A percentile compares a stretch with the other conserved stretches of the same genome.
Evolutionary conservation across 37 sponge, comb jelly and placozoan species (phyloP).

Genomic region (Haliclona indistincta): DNA sequence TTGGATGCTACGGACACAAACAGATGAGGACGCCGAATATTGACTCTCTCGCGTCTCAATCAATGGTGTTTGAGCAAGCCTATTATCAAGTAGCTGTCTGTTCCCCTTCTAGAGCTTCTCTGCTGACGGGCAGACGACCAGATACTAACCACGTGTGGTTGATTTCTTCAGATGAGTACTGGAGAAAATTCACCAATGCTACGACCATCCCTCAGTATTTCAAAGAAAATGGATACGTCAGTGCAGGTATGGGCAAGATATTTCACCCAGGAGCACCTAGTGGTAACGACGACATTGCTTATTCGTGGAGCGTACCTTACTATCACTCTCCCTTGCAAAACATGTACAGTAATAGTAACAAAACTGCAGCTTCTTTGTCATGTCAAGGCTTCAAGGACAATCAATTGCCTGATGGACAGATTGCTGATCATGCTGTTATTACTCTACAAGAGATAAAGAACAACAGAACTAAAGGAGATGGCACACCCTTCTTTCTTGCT

Average conservation of each 20-base stretch:
- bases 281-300: conserved; percentile 36
- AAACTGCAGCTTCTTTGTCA: conserved; percentile 13
- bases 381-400: conserved; percentile 21
- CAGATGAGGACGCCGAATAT: conserved; percentile 30
- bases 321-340: background rate
- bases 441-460: conserved; percentile 10
- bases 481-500: conserved; percentile 50
- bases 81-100: conserved; percentile 54
- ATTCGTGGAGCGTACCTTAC: conserved; percentile 27
- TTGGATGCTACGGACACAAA: conserved; percentile 35
- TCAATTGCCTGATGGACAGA: conserved; percentile 34
- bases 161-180: conserved; percentile 42
- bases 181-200: conserved; percentile 36
- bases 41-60: conserved; percentile 39
- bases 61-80: conserved; percentile 51
- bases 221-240: conserved; percentile 58
- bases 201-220: conserved; percentile 59
- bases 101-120: conserved; percentile 43
- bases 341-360: no score
- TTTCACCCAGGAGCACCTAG: conserved; percentile 54
- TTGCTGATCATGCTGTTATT: conserved; percentile 4
- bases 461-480: conserved; percentile 15
- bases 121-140: conserved; percentile 51
- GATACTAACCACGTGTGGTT: conserved; percentile 45
- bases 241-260: conserved; percentile 57